A percentile compares a stretch with the other conserved stretches of the same genome.
Conservation (phyloP, 2,113 vertebrate genomes). For the Gymnogyps californianus region DNA sequence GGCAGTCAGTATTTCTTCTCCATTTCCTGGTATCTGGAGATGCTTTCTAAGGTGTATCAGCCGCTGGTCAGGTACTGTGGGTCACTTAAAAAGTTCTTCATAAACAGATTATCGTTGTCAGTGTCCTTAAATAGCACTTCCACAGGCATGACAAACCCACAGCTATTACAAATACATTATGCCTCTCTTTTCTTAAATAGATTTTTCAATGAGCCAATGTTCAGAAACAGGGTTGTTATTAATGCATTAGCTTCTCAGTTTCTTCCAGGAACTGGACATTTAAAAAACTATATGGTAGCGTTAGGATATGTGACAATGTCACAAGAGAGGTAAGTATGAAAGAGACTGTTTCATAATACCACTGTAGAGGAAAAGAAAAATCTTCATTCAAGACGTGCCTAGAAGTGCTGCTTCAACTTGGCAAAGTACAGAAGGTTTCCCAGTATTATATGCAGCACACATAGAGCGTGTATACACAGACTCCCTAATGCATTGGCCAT, state of each 20-base stretch:
- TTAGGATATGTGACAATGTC: not conserved
- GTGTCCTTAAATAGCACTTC: not conserved
- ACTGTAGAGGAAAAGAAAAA: not conserved
- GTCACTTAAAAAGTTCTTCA: not conserved
- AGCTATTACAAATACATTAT: not conserved
- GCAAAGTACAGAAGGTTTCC: not conserved
- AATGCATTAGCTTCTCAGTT: not conserved
- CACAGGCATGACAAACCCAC: not conserved
- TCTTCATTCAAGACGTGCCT: not conserved
- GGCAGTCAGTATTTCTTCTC: not conserved
- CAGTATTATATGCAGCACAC: not conserved
- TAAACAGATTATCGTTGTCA: not conserved
- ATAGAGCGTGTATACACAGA: accelerated
- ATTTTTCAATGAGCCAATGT: not conserved
- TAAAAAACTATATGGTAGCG: not conserved
- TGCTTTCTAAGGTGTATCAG: not conserved
- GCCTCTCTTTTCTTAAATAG: not conserved
- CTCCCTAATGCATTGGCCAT: not conserved
- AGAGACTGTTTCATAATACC: not conserved
- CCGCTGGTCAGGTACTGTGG: not conserved
- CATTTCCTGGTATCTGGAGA: not conserved
- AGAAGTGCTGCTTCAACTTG: not conserved
- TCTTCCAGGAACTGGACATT: not conserved
- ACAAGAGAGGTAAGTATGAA: not conserved
- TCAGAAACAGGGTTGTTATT: not conserved